phyloP scores from a whole-genome alignment of 2,113 vertebrate species.

The Saiga tatarica region DNA sequence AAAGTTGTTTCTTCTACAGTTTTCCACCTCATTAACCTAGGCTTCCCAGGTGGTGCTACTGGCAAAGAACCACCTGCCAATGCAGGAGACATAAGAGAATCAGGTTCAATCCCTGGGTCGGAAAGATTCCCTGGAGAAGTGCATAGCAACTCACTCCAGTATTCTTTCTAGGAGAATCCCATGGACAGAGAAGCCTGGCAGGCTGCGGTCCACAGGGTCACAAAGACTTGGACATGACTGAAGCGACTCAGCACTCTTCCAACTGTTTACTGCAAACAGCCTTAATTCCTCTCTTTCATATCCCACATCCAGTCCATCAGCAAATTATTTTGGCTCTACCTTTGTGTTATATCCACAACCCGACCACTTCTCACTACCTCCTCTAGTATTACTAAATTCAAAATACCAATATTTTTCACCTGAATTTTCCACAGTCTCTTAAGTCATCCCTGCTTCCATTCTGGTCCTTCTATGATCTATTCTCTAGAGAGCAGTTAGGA shows the following conservation, averaged over 20 bases:
- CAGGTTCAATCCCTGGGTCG: neutral
- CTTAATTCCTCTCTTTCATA: neutral
- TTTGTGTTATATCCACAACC: neutral
- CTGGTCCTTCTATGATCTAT: neutral
- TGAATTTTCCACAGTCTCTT: neutral
- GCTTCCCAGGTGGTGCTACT: neutral
- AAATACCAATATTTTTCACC: neutral
- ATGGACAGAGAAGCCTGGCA: neutral
- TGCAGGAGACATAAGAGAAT: neutral
- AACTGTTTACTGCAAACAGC: neutral
- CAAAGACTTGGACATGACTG: neutral
- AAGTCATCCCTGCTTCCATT: neutral
- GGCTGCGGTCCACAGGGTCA: neutral
- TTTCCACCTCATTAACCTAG: neutral
- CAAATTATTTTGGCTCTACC: neutral
- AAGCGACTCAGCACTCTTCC: neutral
- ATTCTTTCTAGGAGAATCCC: neutral
- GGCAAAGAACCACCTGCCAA: neutral
- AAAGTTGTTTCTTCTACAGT: neutral
- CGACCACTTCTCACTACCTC: neutral
- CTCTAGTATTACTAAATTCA: neutral
- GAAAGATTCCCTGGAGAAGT: neutral
- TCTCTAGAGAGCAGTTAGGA: neutral
- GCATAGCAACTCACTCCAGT: neutral
- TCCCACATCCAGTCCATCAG: neutral